These are phyloP conservation scores for Psix sp. DNA, from an alignment of 1,140 invertebrate species.

Conservation along the genomic window DNA sequence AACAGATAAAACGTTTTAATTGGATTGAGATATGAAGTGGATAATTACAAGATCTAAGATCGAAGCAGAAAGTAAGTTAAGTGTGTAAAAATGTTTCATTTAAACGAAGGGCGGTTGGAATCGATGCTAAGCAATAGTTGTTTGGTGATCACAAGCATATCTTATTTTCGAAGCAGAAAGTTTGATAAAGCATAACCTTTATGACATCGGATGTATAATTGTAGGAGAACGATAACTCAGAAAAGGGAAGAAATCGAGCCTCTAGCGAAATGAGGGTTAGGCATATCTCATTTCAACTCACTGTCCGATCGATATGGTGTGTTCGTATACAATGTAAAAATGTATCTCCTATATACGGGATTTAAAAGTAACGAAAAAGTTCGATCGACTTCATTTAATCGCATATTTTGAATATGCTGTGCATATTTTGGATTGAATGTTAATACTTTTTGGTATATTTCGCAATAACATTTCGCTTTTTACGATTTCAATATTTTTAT, in stretches of 20 bases:
- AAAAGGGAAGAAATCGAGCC: constrained; percentile 45
- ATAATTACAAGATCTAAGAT: too few species aligned
- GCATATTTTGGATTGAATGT: too few species aligned
- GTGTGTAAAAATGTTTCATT: too few species aligned
- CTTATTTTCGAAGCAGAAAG: constrained; percentile 32
- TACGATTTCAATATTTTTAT: too few species aligned
- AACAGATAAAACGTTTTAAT: too few species aligned
- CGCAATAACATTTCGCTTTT: too few species aligned
- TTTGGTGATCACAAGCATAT: constrained; percentile 11
- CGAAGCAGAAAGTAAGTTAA: too few species aligned
- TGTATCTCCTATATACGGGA: constrained; percentile 38
- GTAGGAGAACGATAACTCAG: constrained; percentile 43
- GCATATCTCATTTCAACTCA: constrained; percentile 38
- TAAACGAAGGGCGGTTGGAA: background rate
- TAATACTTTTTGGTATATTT: too few species aligned
- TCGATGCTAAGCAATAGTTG: constrained; percentile 17
- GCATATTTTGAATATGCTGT: too few species aligned
- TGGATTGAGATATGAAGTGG: too few species aligned
- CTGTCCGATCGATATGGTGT: constrained; percentile 43
- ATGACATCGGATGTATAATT: constrained; percentile 47
- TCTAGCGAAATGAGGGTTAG: constrained; percentile 40
- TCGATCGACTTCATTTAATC: too few species aligned
- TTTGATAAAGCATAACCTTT: constrained; percentile 50
- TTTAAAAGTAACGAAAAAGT: constrained; percentile 18
- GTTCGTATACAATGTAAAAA: constrained; percentile 37